Conservation (phyloP, 35 echinoderm and acorn worm species). For the Apostichopus californicus region DNA sequence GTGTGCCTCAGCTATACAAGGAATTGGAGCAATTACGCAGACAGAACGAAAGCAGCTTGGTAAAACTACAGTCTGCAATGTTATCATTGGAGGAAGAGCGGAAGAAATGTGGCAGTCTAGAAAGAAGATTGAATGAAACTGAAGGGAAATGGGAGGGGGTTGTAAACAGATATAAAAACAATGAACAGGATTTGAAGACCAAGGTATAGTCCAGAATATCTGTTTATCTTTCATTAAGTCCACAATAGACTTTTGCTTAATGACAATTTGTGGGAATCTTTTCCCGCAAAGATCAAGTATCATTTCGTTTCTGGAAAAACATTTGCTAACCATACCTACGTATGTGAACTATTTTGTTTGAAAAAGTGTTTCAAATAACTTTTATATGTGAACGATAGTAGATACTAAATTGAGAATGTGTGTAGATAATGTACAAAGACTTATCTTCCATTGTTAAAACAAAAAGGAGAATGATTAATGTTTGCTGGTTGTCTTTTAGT, state of each 20-base stretch:
- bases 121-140: constrained; percentile 65
- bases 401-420: too few species aligned
- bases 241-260: too few species aligned
- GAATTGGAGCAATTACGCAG: constrained; percentile 63
- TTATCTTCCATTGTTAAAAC: too few species aligned
- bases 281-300: background rate
- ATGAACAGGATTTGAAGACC: constrained; percentile 69
- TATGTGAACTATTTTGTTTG: background rate
- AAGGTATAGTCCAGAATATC: background rate
- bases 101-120: constrained; percentile 75
- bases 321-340: background rate
- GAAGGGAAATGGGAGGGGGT: constrained; percentile 86
- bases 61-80: constrained; percentile 68
- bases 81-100: constrained; percentile 72
- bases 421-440: too few species aligned
- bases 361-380: too few species aligned
- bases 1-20: constrained; percentile 46
- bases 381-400: too few species aligned
- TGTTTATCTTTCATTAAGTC: too few species aligned
- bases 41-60: constrained; percentile 54
- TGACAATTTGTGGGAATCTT: too few species aligned
- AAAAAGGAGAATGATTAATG: too few species aligned
- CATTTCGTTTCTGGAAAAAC: background rate
- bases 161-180: constrained; percentile 62
- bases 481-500: too few species aligned